phyloP scores from a whole-genome alignment of 2,888 invertebrate species.

The Caenorhabditis panamensis region DNA sequence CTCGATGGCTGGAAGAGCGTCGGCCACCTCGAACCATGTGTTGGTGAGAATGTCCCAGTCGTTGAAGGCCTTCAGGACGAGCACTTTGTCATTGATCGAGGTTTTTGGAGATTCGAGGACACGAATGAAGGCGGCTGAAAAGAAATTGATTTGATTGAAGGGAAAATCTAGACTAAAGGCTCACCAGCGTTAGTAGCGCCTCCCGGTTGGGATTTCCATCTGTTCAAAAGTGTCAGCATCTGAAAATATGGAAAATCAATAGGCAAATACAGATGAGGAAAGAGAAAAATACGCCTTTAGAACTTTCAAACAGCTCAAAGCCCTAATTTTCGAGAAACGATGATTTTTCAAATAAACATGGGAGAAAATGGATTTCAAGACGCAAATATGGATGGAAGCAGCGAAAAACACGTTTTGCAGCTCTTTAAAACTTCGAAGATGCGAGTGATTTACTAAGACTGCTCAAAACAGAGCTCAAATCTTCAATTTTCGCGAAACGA shows the following conservation, averaged over 20 bases:
- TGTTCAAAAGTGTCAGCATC: slow-evolving; percentile 65
- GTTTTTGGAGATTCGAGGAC: slow-evolving; percentile 51
- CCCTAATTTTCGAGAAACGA: no score
- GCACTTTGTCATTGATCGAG: slow-evolving; percentile 39
- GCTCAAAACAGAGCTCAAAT: no score
- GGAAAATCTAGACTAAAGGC: not conserved
- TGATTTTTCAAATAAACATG: no score
- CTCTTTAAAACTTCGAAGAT: no score
- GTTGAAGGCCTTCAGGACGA: slow-evolving; percentile 56
- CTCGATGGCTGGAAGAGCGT: slow-evolving; percentile 53
- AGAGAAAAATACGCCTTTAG: no score
- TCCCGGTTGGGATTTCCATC: slow-evolving; percentile 56
- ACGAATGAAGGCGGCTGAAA: slow-evolving; percentile 53
- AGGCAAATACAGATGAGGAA: not conserved
- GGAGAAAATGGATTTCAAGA: no score
- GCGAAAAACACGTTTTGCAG: no score
- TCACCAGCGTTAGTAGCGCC: slow-evolving; percentile 58
- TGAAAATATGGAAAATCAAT: slow-evolving; percentile 20
- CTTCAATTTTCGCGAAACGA: slow-evolving; percentile 1
- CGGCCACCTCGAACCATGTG: slow-evolving; percentile 63
- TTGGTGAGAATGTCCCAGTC: slow-evolving; percentile 56
- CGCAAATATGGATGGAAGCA: no score
- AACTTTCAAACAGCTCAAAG: no score
- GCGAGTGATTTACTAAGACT: not conserved
- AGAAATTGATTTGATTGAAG: not conserved